A percentile compares a stretch with the other conserved stretches of the same genome.
Conservation (phyloP, 2,113 vertebrate species). For the Asarcornis scutulata region DNA sequence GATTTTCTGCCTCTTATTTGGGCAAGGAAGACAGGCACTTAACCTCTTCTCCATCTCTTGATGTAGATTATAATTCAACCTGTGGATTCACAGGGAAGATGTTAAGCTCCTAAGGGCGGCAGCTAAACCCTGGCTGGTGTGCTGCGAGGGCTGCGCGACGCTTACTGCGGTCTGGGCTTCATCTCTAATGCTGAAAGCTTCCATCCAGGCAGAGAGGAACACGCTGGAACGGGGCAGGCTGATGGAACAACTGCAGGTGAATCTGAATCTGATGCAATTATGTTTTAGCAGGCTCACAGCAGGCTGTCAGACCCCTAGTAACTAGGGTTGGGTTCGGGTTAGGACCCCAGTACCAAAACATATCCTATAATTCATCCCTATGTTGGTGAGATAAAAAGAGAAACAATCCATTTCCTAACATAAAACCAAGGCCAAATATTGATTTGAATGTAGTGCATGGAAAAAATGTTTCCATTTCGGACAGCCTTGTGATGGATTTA, state of each 20-base stretch:
- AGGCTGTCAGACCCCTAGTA: background rate
- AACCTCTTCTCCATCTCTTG: rapidly evolving
- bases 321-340: no score
- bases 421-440: background rate
- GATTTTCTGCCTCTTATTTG: background rate
- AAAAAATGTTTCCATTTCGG: background rate
- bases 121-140: rapidly evolving
- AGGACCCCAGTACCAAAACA: background rate
- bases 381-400: background rate
- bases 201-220: background rate
- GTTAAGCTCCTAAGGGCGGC: background rate
- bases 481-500: background rate
- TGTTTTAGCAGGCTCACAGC: background rate
- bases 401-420: background rate
- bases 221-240: no score
- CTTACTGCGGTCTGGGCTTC: background rate
- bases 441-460: background rate
- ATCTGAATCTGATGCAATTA: background rate
- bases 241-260: background rate
- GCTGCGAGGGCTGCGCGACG: rapidly evolving
- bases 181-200: background rate
- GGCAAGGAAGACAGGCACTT: background rate
- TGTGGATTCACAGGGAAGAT: background rate
- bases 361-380: background rate
- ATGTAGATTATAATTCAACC: rapidly evolving